Conservation (phyloP, 2,797 vertebrate species). For the Naso thynnoides region DNA sequence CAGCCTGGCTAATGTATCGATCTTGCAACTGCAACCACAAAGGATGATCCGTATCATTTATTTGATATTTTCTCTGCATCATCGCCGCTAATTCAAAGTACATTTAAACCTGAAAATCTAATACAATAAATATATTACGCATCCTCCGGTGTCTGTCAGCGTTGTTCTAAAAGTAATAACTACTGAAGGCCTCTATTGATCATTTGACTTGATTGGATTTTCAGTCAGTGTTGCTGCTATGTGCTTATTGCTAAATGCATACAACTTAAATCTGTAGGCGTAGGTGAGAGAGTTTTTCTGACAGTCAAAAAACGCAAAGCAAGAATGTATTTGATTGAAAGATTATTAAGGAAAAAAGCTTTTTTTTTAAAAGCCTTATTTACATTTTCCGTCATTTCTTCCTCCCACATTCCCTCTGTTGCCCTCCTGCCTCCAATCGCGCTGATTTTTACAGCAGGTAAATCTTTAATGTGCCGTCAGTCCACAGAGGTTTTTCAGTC, state of each 20-base stretch:
- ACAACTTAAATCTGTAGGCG: background rate
- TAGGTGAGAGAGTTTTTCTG: background rate
- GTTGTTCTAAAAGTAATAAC: conserved; percentile 1
- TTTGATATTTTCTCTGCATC: background rate
- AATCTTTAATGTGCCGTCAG: no score
- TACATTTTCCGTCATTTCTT: background rate
- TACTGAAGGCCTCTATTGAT: background rate
- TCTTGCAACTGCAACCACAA: background rate
- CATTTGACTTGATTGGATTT: background rate
- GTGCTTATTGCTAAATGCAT: no score
- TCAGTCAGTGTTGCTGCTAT: no score
- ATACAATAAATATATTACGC: background rate
- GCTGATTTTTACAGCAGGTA: no score
- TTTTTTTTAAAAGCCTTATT: background rate
- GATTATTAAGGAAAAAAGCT: background rate
- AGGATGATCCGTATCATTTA: no score
- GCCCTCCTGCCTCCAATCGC: background rate
- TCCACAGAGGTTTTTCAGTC: no score
- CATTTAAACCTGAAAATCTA: background rate
- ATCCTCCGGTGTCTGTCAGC: background rate
- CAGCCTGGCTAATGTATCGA: background rate
- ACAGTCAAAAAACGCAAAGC: conserved; percentile 1
- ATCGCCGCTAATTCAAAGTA: background rate
- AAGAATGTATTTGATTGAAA: background rate
- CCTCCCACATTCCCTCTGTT: background rate